phyloP scores from a whole-genome alignment of 2,113 vertebrate species.

The Vidua chalybeata region DNA sequence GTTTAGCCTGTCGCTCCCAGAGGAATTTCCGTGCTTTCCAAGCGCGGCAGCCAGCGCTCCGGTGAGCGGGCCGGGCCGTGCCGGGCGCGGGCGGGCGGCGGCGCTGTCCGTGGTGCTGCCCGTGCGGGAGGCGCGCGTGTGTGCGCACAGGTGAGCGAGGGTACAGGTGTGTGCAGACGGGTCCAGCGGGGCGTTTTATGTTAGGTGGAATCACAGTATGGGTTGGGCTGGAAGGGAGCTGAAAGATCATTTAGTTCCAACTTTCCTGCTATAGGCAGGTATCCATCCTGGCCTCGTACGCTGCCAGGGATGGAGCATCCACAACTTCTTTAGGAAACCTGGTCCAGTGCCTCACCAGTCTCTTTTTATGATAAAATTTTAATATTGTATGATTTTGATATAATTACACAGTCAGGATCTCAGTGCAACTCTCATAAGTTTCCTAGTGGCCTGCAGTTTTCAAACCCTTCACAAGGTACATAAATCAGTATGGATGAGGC shows the following conservation, averaged over 20 bases:
- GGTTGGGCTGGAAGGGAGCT: background rate
- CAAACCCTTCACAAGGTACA: background rate
- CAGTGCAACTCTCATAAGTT: background rate
- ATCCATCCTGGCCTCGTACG: background rate
- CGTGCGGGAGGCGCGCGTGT: background rate
- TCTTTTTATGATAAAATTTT: background rate
- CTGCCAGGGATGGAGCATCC: background rate
- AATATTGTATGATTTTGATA: background rate
- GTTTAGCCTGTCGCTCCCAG: rapidly evolving
- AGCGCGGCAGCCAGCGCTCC: rapidly evolving
- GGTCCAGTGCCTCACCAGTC: background rate
- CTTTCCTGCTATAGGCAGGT: too few relatives aligned
- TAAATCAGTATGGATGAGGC: background rate
- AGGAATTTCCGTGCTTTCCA: rapidly evolving
- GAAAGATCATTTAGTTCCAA: background rate
- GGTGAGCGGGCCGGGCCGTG: background rate
- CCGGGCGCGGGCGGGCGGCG: background rate
- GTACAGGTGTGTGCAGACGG: rapidly evolving
- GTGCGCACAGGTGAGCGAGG: rapidly evolving
- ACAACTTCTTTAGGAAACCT: background rate
- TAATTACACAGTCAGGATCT: background rate
- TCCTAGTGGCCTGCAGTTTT: background rate
- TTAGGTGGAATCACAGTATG: background rate
- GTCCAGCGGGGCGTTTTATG: rapidly evolving
- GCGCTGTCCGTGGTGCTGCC: slow-evolving; percentile 90